Conservation (phyloP, 1,140 invertebrate genomes). For the Protaetia brevitarsis region DNA sequence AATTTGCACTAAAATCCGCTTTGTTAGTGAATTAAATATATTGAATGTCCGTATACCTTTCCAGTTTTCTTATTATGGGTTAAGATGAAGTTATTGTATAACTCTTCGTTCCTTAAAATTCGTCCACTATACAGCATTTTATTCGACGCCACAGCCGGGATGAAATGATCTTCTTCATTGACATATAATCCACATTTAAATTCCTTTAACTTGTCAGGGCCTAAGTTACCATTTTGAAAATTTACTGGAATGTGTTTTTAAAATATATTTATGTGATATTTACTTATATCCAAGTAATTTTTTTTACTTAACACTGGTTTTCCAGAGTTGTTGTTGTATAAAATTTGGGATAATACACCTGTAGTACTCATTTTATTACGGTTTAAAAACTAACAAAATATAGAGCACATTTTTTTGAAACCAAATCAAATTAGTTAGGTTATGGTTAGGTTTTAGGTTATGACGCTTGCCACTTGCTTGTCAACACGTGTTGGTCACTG, state of each 20-base stretch:
- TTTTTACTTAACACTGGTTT: constrained; percentile 10
- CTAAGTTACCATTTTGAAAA: constrained; percentile 39
- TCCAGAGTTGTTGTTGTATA: background rate
- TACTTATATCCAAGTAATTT: background rate
- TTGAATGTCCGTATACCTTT: constrained; percentile 27
- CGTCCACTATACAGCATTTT: constrained; percentile 36
- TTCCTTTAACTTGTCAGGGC: constrained; percentile 28
- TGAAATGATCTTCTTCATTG: constrained; percentile 29
- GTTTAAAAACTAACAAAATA: background rate
- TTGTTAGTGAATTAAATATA: background rate
- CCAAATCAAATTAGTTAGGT: background rate
- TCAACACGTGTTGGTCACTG: too few species aligned
- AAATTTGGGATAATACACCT: background rate
- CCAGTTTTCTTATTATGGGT: constrained; percentile 32
- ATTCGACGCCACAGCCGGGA: constrained; percentile 32
- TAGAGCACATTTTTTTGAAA: background rate
- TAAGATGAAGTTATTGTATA: constrained; percentile 37
- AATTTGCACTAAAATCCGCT: constrained; percentile 22
- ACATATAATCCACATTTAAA: constrained; percentile 31
- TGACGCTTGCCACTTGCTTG: background rate
- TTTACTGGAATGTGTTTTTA: constrained; percentile 29
- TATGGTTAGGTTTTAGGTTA: background rate
- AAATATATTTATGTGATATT: background rate
- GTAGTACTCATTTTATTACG: constrained; percentile 16
- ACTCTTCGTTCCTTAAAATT: constrained; percentile 29